Conservation (phyloP, 2,113 vertebrate genomes). For the Sturnira hondurensis region DNA sequence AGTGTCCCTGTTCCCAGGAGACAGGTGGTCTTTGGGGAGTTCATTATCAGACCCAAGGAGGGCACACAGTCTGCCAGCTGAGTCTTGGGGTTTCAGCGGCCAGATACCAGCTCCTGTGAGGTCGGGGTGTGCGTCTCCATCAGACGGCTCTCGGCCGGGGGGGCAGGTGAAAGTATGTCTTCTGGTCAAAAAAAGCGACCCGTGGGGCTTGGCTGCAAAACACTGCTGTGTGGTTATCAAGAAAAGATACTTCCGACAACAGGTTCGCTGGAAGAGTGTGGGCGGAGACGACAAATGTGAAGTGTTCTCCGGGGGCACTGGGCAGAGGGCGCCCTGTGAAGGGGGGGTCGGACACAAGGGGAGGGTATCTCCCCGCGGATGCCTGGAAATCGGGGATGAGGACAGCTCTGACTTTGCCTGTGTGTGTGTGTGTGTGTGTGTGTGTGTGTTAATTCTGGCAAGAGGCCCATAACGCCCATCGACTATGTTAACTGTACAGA, state of each 20-base stretch:
- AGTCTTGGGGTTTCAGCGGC: background rate
- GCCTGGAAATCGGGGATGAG: too few relatives aligned
- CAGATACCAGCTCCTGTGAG: background rate
- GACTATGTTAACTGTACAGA: accelerated
- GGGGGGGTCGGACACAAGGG: background rate
- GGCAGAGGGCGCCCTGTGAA: accelerated
- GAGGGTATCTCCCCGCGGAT: accelerated
- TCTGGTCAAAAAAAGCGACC: background rate
- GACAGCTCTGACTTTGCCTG: background rate
- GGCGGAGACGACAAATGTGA: background rate
- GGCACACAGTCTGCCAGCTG: background rate
- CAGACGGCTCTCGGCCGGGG: background rate
- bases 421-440: background rate
- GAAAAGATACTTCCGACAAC: background rate
- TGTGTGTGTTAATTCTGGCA: background rate
- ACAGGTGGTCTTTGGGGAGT: constrained; percentile 11
- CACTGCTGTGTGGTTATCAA: accelerated
- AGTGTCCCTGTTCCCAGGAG: background rate
- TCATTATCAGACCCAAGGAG: constrained; percentile 46
- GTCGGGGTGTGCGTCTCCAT: background rate
- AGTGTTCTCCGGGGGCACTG: background rate
- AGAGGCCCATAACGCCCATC: background rate
- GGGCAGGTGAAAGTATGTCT: background rate
- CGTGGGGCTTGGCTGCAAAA: background rate
- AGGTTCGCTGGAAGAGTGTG: accelerated